Conservation (phyloP, 92 coral and sea anemone genomes). For the Ricordea florida region DNA sequence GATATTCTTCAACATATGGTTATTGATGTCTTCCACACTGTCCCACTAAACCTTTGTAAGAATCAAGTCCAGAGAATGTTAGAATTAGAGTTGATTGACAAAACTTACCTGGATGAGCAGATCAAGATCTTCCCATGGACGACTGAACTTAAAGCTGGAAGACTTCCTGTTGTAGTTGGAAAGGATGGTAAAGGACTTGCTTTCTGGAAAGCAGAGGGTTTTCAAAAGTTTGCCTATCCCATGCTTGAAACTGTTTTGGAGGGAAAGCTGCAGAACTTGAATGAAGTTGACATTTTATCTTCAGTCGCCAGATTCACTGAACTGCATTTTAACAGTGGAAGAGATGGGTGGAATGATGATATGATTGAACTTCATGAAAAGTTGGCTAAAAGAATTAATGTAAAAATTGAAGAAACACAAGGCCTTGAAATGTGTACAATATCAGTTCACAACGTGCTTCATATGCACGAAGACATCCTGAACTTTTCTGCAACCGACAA, state of each 20-base stretch:
- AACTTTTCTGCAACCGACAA: too few species aligned
- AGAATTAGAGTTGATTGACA: slow-evolving; percentile 29
- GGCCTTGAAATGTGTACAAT: too few species aligned
- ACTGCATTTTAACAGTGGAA: slow-evolving; percentile 33
- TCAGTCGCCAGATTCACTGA: slow-evolving; percentile 34
- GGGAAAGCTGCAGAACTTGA: neutral
- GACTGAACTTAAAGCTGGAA: slow-evolving; percentile 6
- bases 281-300: slow-evolving; percentile 25
- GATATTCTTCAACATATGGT: slow-evolving; percentile 18
- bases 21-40: slow-evolving; percentile 40
- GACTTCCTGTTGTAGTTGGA: too few species aligned
- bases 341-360: too few species aligned
- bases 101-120: slow-evolving; percentile 21
- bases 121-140: slow-evolving; percentile 48
- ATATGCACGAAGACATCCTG: too few species aligned
- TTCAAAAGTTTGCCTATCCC: too few species aligned
- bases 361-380: too few species aligned
- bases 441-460: too few species aligned
- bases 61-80: slow-evolving; percentile 31
- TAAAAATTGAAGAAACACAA: too few species aligned
- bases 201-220: too few species aligned
- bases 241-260: slow-evolving; percentile 12
- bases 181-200: slow-evolving; percentile 44
- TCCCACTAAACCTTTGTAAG: too few species aligned
- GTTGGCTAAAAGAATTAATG: too few species aligned